These are phyloP conservation scores for Dinoponera quadriceps DNA, from an alignment of 1,140 invertebrate genomes.

Conservation along the genomic window DNA sequence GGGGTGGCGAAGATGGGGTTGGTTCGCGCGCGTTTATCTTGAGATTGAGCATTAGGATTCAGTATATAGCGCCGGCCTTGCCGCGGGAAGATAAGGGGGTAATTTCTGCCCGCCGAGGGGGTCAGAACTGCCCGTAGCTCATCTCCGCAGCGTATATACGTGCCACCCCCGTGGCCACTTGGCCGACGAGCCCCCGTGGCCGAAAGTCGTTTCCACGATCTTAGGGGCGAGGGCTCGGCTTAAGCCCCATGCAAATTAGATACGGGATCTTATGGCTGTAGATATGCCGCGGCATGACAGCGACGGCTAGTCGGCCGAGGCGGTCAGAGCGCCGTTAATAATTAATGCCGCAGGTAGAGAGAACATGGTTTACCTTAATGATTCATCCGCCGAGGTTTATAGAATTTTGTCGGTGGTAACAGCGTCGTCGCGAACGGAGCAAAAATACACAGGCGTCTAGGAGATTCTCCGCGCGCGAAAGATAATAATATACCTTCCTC, in stretches of 20 bases:
- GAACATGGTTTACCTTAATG: conserved; percentile 41
- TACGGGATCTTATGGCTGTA: conserved; percentile 73
- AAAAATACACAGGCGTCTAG: background rate
- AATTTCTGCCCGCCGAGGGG: conserved; percentile 81
- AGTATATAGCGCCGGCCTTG: conserved; percentile 79
- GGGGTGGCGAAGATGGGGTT: conserved; percentile 43
- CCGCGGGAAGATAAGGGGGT: conserved; percentile 81
- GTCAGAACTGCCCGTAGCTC: conserved; percentile 83
- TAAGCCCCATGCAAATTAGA: conserved; percentile 81
- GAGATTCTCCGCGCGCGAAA: background rate
- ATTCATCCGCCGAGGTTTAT: conserved; percentile 38
- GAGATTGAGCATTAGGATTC: conserved; percentile 83
- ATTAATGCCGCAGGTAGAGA: conserved; percentile 50
- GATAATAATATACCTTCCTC: too few relatives aligned
- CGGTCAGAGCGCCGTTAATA: conserved; percentile 67
- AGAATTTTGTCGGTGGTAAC: conserved; percentile 25
- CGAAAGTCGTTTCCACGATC: conserved; percentile 80
- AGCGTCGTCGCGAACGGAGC: background rate
- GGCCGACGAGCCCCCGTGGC: conserved; percentile 64
- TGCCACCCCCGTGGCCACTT: conserved; percentile 71
- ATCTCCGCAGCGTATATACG: conserved; percentile 76
- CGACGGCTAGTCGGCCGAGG: conserved; percentile 46
- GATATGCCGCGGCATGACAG: conserved; percentile 68
- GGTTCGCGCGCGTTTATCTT: conserved; percentile 79
- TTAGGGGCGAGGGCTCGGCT: conserved; percentile 73